These are phyloP conservation scores for Drosophila repletoides DNA, from an alignment of 1,140 invertebrate genomes.

Conservation along the genomic window DNA sequence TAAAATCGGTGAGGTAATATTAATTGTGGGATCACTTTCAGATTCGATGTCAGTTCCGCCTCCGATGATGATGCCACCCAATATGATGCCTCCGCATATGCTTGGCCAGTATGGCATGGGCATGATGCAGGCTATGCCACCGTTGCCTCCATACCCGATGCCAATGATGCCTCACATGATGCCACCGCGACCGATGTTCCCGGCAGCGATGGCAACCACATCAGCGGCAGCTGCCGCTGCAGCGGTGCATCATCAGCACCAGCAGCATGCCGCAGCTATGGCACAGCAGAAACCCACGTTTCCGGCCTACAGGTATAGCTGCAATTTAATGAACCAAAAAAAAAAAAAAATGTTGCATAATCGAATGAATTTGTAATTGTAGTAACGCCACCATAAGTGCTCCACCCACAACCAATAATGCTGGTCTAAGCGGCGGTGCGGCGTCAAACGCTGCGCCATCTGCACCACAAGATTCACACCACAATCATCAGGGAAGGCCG, in stretches of 20 bases:
- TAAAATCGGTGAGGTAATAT: too few relatives aligned
- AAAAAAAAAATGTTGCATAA: neutral
- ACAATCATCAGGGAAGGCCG: constrained; percentile 58
- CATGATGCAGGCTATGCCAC: constrained; percentile 84
- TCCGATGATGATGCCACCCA: constrained; percentile 84
- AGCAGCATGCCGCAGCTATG: constrained; percentile 83
- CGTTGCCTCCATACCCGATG: constrained; percentile 84
- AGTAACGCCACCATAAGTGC: constrained; percentile 88
- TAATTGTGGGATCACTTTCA: constrained; percentile 12
- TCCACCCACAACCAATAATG: constrained; percentile 84
- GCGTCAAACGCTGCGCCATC: constrained; percentile 67
- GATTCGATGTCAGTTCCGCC: constrained; percentile 82
- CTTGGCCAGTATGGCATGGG: constrained; percentile 84
- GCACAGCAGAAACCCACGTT: constrained; percentile 88
- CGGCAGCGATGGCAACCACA: constrained; percentile 86
- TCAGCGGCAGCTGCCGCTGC: constrained; percentile 83
- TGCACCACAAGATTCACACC: constrained; percentile 65
- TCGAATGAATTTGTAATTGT: constrained; percentile 32
- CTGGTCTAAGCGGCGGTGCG: constrained; percentile 51
- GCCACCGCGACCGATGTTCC: constrained; percentile 91
- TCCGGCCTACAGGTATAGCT: constrained; percentile 87
- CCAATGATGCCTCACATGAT: constrained; percentile 86
- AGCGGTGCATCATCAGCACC: constrained; percentile 61
- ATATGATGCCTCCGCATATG: constrained; percentile 85
- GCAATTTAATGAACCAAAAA: neutral